phyloP scores from a whole-genome alignment of 2,888 invertebrate species.

The Diarsia rubi region DNA sequence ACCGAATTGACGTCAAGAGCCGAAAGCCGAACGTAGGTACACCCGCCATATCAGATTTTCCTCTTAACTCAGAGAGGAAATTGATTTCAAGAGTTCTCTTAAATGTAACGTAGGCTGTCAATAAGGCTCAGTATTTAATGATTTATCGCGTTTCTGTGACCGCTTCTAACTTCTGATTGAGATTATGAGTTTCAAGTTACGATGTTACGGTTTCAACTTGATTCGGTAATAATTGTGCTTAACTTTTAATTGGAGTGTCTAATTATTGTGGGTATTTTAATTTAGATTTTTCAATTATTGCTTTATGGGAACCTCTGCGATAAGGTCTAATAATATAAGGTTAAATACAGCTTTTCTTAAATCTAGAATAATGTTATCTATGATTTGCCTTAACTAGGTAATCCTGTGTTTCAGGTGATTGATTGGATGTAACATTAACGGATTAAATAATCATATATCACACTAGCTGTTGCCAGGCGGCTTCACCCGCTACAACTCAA shows the following conservation, averaged over 20 bases:
- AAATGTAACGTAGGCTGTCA: slow-evolving; percentile 81
- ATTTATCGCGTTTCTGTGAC: slow-evolving; percentile 76
- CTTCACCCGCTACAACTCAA: too few species aligned
- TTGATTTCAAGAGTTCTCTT: slow-evolving; percentile 84
- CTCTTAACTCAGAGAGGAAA: slow-evolving; percentile 82
- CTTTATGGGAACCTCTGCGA: neutral
- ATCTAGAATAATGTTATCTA: too few species aligned
- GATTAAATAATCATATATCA: too few species aligned
- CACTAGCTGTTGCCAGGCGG: too few species aligned
- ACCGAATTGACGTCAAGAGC: slow-evolving; percentile 54
- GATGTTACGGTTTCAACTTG: slow-evolving; percentile 53
- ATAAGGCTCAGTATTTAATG: slow-evolving; percentile 75
- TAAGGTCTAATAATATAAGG: too few species aligned
- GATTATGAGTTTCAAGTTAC: slow-evolving; percentile 69
- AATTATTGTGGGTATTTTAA: slow-evolving; percentile 3
- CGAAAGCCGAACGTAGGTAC: slow-evolving; percentile 53
- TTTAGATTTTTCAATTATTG: neutral
- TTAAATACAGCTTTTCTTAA: too few species aligned
- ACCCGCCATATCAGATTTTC: slow-evolving; percentile 79
- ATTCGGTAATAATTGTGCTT: slow-evolving; percentile 51
- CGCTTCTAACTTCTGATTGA: slow-evolving; percentile 65
- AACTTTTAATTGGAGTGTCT: slow-evolving; percentile 50
- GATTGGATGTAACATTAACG: too few species aligned
- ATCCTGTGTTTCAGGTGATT: too few species aligned
- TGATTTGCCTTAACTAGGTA: too few species aligned